Evolutionary conservation across 2,888 invertebrate species (phyloP), one percentile per base, ranked within the genome.

Genomic region (Sinelater perroti): DNA sequence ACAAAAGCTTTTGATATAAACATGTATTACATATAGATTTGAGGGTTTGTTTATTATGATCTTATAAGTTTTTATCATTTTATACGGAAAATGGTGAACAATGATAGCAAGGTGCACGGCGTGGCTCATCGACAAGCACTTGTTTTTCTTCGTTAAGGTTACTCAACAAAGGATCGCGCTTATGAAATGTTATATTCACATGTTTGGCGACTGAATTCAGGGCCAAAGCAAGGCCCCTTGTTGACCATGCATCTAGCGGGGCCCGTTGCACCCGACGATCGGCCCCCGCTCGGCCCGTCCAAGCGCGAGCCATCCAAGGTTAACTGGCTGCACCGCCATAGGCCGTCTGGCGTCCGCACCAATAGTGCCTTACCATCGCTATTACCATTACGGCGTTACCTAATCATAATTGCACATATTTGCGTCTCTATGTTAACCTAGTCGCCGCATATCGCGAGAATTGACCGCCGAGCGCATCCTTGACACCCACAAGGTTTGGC

Each of bases 261-360:
- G 62, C 63, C 66, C 65, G 63, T 64, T 64, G 66, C 65, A 64
- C 63, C 56, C 65, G 56, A 46, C 56, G 52, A 47, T 52, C 40
- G 44, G 52, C 60, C 66, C 61, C 55, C 50, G 55, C 60, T 49
- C 57, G 38, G 49, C 53, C 63, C 47, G 59, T 61, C 63, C 40
- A 51, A 60, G 40, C 53, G 60, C 64, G 56, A 60, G 62, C 63
- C 63, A 60, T 53, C 63, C 67, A 67, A 67, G 67, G 67, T 67
- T 67, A 67, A 66, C 67, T 58, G 60, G 67, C 65, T 65, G 63
- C 62, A 64, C 61, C 47, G 58, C 64, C 63, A 62, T 64, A 60
- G 63, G 61, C 65, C 61, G 67, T 67, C 67, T 67, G 64, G 57
- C 56, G 60, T 57, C 57, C 56, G 56, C 58, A 61, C 60, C 60